phyloP scores from a whole-genome alignment of 2,797 vertebrate species.

The Pseudopleuronectes americanus region DNA sequence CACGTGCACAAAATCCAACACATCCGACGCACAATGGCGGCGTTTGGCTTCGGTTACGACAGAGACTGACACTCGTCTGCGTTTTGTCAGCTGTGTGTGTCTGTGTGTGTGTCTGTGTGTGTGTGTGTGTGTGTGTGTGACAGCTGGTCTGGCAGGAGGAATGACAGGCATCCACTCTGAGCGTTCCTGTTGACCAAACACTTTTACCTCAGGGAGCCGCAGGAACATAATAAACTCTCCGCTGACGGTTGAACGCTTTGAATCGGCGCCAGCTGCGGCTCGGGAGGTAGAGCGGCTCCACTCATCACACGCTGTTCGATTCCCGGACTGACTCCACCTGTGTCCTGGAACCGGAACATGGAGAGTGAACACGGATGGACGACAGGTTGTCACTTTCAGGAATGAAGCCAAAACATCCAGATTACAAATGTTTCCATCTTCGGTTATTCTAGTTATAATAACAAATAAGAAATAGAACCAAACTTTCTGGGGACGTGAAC shows the following conservation, averaged over 20 bases:
- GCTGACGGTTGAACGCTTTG: not conserved
- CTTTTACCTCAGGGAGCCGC: slow-evolving; percentile 75
- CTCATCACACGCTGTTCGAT: not conserved
- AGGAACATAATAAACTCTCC: not conserved
- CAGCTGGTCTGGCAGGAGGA: slow-evolving; percentile 72
- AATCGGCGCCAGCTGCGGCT: not conserved
- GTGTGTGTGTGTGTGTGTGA: slow-evolving; percentile 34
- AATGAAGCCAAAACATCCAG: no score
- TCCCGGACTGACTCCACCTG: not conserved
- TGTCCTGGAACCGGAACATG: no score
- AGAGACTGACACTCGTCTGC: not conserved
- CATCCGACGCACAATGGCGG: slow-evolving; percentile 2
- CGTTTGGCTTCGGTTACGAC: slow-evolving; percentile 28
- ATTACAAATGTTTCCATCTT: no score
- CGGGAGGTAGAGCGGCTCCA: not conserved
- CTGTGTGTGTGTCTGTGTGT: slow-evolving; percentile 7
- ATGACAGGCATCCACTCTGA: slow-evolving; percentile 68
- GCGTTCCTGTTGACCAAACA: slow-evolving; percentile 72
- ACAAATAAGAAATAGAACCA: no score
- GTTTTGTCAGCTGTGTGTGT: slow-evolving; percentile 5
- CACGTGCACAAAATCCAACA: slow-evolving; percentile 24
- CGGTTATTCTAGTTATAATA: no score
- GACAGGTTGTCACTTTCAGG: no score
- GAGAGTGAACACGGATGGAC: no score
- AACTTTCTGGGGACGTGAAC: no score